Evolutionary conservation across 2,113 vertebrate species (phyloP).

Genomic region (Sisor rabdophorus): DNA sequence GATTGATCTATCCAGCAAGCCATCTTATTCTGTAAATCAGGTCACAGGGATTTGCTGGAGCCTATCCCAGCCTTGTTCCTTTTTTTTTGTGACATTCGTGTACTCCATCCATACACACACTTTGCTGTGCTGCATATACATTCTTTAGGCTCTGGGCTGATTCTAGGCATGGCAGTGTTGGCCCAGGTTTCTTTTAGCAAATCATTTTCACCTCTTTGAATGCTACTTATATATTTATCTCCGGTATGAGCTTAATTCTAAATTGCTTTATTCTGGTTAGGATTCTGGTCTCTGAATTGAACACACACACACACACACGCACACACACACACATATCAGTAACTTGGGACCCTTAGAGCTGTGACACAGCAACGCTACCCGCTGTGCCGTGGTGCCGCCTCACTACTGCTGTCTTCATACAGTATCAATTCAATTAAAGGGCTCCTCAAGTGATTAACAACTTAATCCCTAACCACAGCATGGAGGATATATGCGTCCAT

Average conservation of each 20-base stretch:
- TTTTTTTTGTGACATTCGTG: too few species aligned
- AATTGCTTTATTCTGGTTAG: not conserved
- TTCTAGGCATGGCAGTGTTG: not conserved
- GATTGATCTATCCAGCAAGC: too few species aligned
- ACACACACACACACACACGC: not conserved
- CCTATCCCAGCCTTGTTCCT: too few species aligned
- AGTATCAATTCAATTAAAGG: not conserved
- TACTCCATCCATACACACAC: not conserved
- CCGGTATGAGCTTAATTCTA: too few species aligned
- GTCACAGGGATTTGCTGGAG: too few species aligned
- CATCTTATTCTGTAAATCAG: too few species aligned
- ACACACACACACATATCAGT: not conserved
- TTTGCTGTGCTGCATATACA: not conserved
- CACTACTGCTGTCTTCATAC: not conserved
- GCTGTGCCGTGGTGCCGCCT: not conserved
- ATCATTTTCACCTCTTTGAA: not conserved
- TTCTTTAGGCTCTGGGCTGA: not conserved
- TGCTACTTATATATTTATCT: constrained; percentile 7
- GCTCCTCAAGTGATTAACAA: not conserved
- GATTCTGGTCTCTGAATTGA: not conserved
- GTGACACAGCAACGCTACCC: not conserved
- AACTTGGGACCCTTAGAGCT: not conserved
- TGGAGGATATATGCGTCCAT: too few species aligned
- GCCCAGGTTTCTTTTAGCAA: constrained; percentile 18
- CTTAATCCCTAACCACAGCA: not conserved